Conservation (phyloP, 1,140 invertebrate species). For the Panagrolaimus sp. region DNA sequence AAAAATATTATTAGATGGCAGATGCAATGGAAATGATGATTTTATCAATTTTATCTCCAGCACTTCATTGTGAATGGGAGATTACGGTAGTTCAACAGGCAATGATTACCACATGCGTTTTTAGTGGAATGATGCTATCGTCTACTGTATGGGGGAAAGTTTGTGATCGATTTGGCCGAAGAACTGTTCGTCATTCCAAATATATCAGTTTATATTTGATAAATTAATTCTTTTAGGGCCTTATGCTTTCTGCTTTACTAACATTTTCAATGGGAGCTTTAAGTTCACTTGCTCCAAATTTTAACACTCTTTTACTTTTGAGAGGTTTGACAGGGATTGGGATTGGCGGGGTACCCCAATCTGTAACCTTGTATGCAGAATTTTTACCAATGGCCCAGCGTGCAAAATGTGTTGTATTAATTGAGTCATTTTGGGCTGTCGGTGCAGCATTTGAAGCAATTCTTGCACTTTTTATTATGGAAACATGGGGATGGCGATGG, state of each 20-base stretch:
- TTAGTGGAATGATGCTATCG: slow-evolving; percentile 91
- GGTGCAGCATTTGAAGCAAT: slow-evolving; percentile 71
- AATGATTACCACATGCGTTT: slow-evolving; percentile 75
- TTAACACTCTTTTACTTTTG: slow-evolving; percentile 80
- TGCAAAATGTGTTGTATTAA: slow-evolving; percentile 84
- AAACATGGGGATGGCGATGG: slow-evolving; percentile 82
- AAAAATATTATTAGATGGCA: slow-evolving; percentile 64
- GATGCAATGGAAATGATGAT: slow-evolving; percentile 99
- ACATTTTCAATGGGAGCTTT: slow-evolving; percentile 84
- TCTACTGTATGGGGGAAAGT: slow-evolving; percentile 90
- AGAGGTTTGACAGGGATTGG: slow-evolving; percentile 87
- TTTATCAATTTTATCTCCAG: slow-evolving; percentile 82
- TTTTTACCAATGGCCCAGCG: slow-evolving; percentile 85
- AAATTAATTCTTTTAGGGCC: slow-evolving; percentile 66
- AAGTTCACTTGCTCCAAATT: slow-evolving; percentile 82
- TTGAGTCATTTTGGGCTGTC: slow-evolving; percentile 93
- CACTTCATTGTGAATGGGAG: slow-evolving; percentile 86
- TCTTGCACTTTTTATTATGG: slow-evolving; percentile 82
- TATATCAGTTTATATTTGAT: slow-evolving; percentile 16
- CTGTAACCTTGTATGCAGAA: slow-evolving; percentile 90
- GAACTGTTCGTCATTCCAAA: slow-evolving; percentile 71
- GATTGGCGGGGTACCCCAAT: slow-evolving; percentile 89
- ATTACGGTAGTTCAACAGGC: slow-evolving; percentile 72
- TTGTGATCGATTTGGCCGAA: slow-evolving; percentile 85
- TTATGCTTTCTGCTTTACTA: slow-evolving; percentile 78